Conservation (phyloP, 2,888 invertebrate genomes). For the Andrena trimmerana region DNA sequence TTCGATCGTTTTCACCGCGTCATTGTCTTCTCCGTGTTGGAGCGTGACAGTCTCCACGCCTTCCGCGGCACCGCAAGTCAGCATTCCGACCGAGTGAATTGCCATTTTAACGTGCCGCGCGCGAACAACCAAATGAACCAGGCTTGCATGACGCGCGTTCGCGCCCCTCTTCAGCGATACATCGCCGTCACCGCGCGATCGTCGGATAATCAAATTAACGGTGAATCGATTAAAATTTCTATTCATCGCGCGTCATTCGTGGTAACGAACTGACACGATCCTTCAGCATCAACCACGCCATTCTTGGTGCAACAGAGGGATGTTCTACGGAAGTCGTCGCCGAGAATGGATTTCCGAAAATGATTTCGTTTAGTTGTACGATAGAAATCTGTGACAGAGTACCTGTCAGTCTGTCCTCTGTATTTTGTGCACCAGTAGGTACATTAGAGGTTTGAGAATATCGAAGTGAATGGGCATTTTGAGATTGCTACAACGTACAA, state of each 20-base stretch:
- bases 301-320: not conserved
- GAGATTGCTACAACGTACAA: too few relatives aligned
- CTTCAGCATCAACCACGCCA: too few relatives aligned
- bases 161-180: slow-evolving; percentile 8
- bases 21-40: slow-evolving; percentile 29
- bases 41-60: slow-evolving; percentile 30
- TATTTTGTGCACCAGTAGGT: too few relatives aligned
- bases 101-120: slow-evolving; percentile 18
- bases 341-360: not conserved
- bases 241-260: not conserved
- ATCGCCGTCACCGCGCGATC: slow-evolving; percentile 9
- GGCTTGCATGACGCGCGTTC: not conserved
- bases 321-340: not conserved
- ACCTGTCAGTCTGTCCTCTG: too few relatives aligned
- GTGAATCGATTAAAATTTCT: slow-evolving; percentile 29
- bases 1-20: slow-evolving; percentile 31
- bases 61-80: slow-evolving; percentile 22
- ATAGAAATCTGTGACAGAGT: not conserved
- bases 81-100: slow-evolving; percentile 20
- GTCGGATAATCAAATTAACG: slow-evolving; percentile 3
- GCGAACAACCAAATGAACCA: slow-evolving; percentile 6
- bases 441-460: too few relatives aligned
- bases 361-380: not conserved
- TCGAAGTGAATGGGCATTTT: too few relatives aligned
- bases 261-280: not conserved